Conservation (phyloP, 2,888 invertebrate genomes). For the Piscicola geometra region DNA sequence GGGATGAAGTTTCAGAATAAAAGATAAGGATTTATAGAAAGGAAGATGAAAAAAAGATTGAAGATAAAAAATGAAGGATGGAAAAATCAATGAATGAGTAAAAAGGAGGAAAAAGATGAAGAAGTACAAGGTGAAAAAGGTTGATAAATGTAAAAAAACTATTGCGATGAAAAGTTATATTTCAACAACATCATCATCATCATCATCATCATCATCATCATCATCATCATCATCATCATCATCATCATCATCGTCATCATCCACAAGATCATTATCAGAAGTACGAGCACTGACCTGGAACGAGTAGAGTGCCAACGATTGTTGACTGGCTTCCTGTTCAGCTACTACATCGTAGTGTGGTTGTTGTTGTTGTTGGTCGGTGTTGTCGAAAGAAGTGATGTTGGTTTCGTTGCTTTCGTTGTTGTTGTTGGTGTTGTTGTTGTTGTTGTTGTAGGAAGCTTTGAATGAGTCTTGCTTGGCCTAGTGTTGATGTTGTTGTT, state of each 20-base stretch:
- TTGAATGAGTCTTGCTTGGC: background rate
- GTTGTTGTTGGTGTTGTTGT: conserved; percentile 18
- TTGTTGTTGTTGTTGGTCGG: conserved; percentile 4
- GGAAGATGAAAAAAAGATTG: too few species aligned
- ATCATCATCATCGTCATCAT: conserved; percentile 34
- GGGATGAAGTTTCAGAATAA: too few species aligned
- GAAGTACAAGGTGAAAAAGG: too few species aligned
- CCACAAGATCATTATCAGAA: background rate
- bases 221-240: conserved; percentile 33
- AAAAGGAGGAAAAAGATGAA: too few species aligned
- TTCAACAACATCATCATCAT: conserved; percentile 33
- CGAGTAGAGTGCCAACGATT: conserved; percentile 18
- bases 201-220: conserved; percentile 30
- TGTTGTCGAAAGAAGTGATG: background rate
- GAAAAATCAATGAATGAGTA: too few species aligned
- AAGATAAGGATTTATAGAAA: too few species aligned
- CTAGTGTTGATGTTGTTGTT: background rate
- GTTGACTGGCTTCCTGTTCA: conserved; percentile 19
- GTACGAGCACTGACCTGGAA: conserved; percentile 22
- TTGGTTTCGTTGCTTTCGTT: background rate
- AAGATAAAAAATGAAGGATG: too few species aligned
- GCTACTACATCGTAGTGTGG: background rate
- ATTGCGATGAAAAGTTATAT: too few species aligned
- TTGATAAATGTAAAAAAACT: too few species aligned
- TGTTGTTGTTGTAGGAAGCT: conserved; percentile 5